A percentile compares a stretch with the other conserved stretches of the same genome.
phyloP scores from a whole-genome alignment of 2,113 vertebrate species.

The Engystomops pustulosus region DNA sequence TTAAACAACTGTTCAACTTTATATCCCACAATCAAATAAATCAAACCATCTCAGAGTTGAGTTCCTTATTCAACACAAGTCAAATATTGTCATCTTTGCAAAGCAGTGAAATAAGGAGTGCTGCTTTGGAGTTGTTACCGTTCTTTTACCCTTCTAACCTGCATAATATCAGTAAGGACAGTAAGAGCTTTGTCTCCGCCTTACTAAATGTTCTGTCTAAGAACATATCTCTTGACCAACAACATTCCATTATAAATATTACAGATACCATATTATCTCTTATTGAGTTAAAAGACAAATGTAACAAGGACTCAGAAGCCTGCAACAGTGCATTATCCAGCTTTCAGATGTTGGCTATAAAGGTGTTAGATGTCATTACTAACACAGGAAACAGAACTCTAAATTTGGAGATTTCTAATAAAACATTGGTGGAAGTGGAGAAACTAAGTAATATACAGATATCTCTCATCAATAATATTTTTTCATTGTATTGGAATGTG shows the following conservation, averaged over 20 bases:
- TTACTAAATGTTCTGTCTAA: conserved; percentile 30
- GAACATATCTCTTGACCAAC: conserved; percentile 1
- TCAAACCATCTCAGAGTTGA: conserved; percentile 1
- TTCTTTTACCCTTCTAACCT: not conserved
- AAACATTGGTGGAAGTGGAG: not conserved
- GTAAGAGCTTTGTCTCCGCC: not conserved
- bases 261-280: conserved; percentile 6
- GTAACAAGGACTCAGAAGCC: not conserved
- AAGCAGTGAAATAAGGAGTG: not conserved
- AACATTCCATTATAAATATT: conserved; percentile 12
- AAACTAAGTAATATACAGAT: not conserved
- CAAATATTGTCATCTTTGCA: not conserved
- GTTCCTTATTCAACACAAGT: not conserved
- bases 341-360: conserved; percentile 16
- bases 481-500: not conserved
- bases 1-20: conserved; percentile 34
- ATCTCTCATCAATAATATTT: conserved; percentile 25
- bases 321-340: not conserved
- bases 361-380: not conserved
- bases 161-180: conserved; percentile 17
- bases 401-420: conserved; percentile 34
- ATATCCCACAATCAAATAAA: conserved; percentile 16
- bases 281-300: not conserved
- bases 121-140: conserved; percentile 1
- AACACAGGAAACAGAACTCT: conserved; percentile 20